phyloP scores from a whole-genome alignment of 2,113 vertebrate species.

The Dipodomys merriami region DNA sequence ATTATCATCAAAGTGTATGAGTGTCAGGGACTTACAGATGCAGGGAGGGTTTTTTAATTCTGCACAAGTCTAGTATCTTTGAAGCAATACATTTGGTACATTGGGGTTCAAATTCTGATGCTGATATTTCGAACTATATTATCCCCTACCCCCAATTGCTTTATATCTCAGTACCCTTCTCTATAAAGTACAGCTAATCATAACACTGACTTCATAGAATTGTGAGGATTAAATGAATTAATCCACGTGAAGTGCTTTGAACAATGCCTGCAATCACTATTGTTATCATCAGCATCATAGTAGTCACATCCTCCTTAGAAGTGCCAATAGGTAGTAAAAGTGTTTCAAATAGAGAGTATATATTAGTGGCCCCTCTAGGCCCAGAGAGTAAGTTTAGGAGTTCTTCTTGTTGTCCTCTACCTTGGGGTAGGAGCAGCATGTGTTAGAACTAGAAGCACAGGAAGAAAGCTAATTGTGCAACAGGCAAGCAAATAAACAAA shows the following conservation, averaged over 20 bases:
- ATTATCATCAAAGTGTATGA: neutral
- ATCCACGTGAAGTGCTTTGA: conserved; percentile 32
- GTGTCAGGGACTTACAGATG: neutral
- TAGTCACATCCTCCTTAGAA: neutral
- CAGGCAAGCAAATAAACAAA: conserved; percentile 29
- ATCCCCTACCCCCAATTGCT: neutral
- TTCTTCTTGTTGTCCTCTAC: neutral
- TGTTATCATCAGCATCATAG: neutral
- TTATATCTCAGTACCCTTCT: neutral
- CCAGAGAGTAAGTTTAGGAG: neutral
- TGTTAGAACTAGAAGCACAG: neutral
- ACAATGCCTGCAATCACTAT: neutral
- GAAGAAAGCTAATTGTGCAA: conserved; percentile 26
- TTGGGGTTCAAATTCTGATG: neutral
- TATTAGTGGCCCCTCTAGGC: neutral
- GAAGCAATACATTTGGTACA: neutral
- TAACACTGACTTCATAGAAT: neutral
- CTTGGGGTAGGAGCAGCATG: neutral
- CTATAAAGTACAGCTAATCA: neutral
- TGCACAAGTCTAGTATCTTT: neutral
- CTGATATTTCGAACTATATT: neutral
- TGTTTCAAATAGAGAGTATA: neutral
- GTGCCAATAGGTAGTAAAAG: neutral
- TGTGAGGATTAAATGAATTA: conserved; percentile 9
- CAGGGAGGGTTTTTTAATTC: neutral